Base-by-base conservation (phyloP, 2,113 vertebrate genomes). In the Prinia subflava region DNA sequence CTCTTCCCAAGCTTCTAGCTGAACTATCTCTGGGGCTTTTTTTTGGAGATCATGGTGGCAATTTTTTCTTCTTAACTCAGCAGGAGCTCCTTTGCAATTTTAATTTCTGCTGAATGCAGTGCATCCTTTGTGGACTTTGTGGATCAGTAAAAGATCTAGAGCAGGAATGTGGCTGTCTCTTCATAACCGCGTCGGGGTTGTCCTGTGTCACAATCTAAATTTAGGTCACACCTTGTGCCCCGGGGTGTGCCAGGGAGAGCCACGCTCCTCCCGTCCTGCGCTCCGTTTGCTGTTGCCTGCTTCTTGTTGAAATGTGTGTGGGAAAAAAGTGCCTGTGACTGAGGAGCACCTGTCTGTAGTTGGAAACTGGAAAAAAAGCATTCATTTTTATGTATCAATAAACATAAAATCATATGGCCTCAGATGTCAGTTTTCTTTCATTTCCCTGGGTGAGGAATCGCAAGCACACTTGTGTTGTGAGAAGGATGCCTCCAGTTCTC, bases 61-160 rank as follows among this genome's bases (percentile, higher is more conserved):
- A 47, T 88, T 83, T 93, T 83, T 87, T 27, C 50, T 75, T 74
- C n/a, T 90, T 90, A 75, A 57, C 47, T 90, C 47, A 90, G 89
- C 42, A 75, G 69, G 88, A 57, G 27, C 57, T 81, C 80, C 85
- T 94, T 47, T 87, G 44, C 75, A 91, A 33, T 49, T 77, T 81
- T 91, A 77, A 80, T 94, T 95, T 89, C 68, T 90, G 49, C 67
- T 95, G 87, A 95, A 79, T 63, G 52, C 44, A 47, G 33, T 31
- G 19, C 60, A 46, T 91, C 83, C 82, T 91, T 89, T 92, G 68
- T 44, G n/a, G 78, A 89, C 75, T 70, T 89, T 62, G 52, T 33
- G n/a, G 14, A 25, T 23, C 25, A 71, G 44, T 91, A 39, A 83
- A 89, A 90, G 79, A 80, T 59, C 20, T 18, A 7, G 70, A 49